Base-by-base conservation (phyloP, 1,140 invertebrate species). In the Saxidomus purpurata region DNA sequence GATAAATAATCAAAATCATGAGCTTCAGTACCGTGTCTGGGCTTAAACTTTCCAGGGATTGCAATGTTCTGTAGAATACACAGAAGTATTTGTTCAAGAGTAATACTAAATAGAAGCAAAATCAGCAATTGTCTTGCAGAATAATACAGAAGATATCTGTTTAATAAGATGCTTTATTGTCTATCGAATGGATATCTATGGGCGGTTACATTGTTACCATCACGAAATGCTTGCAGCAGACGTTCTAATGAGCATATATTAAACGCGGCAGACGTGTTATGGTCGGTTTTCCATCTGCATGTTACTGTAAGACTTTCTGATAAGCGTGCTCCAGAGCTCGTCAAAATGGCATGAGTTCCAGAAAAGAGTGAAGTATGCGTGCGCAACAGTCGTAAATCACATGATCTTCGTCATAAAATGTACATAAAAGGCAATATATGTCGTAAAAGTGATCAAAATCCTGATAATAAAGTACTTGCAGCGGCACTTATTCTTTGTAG, bases 391-490 rank as follows among this genome's bases (percentile, higher is more conserved):
- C 83, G 67, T 86, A 74, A 86, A 74, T 86, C 83, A 86, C 49
- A 36, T 67, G 67, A 59, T 34, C 67, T 40, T 19, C 15, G 34
- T 43, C 49, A 74, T 86, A 86, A 86, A 86, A 86, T 86, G 83
- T 76, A 86, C 83, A 86, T 86, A 74, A 86, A 86, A 76, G 83
- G 69, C 71, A n/a, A 49, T 86, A 86, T 74, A 49, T 55, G 67
- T 74, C 67, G 71, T 86, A 86, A 86, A 82, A 86, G 74, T 86
- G 67, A 86, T 86, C 63, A 52, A 76, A 86, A 86, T 86, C 59
- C 63, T 55, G 67, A 76, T 86, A 86, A 74, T 86, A 59, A 86
- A 83, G 47, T 69, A 74, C 55, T 71, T 40, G 67, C 69, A 86
- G 34, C 43, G 43, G 49, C 47, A 40, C 49, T 22, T 59, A 74